Evolutionary conservation across 2,888 invertebrate genomes (phyloP).

Genomic region (Antitype chi): DNA sequence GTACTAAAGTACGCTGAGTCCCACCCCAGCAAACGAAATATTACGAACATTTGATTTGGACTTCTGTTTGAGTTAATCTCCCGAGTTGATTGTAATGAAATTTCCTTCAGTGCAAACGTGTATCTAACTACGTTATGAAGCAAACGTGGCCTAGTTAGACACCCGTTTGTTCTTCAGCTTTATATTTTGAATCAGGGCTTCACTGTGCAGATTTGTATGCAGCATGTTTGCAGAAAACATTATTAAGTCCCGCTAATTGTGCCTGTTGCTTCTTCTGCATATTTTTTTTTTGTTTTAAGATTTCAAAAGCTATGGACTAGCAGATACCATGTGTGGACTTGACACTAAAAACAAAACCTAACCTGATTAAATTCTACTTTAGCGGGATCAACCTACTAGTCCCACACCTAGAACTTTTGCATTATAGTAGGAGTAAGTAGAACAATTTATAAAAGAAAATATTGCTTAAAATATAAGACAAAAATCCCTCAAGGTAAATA

Average conservation of each 20-base stretch:
- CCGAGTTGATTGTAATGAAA: constrained; percentile 66
- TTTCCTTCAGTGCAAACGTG: constrained; percentile 62
- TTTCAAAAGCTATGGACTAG: background rate
- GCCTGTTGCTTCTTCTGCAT: constrained; percentile 12
- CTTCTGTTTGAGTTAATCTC: constrained; percentile 66
- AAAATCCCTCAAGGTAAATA: constrained; percentile 62
- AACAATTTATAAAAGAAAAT: constrained; percentile 49
- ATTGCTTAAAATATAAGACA: constrained; percentile 52
- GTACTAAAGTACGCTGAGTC: background rate
- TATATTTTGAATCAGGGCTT: constrained; percentile 42
- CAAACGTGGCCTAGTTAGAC: constrained; percentile 58
- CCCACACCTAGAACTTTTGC: constrained; percentile 13
- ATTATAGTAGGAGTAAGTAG: constrained; percentile 25
- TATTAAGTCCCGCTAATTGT: constrained; percentile 3
- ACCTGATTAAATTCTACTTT: constrained; percentile 24
- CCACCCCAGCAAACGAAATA: constrained; percentile 40
- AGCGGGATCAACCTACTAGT: constrained; percentile 13
- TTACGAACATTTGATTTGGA: constrained; percentile 58
- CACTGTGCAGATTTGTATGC: constrained; percentile 43
- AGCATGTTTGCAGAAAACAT: constrained; percentile 31
- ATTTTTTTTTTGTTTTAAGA: background rate
- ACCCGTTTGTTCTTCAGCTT: constrained; percentile 52
- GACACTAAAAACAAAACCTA: background rate
- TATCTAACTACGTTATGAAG: constrained; percentile 68
- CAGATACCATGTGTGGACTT: background rate